A percentile compares a stretch with the other conserved stretches of the same genome.
Evolutionary conservation across 2,797 vertebrate species (phyloP).

Genomic region (Esox lucius): DNA sequence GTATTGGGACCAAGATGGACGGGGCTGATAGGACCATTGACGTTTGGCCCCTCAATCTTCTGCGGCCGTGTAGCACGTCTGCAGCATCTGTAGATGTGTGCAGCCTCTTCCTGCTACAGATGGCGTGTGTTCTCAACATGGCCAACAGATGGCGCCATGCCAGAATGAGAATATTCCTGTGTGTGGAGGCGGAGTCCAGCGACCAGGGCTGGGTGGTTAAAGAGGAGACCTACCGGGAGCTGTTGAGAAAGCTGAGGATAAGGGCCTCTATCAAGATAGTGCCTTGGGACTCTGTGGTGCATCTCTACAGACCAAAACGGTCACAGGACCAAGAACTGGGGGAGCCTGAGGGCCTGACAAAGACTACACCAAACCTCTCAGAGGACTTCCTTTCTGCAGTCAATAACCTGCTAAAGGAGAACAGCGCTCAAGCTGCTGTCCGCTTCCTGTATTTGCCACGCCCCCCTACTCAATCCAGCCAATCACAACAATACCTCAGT

Average conservation of each 20-base stretch:
- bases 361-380: conserved; percentile 33
- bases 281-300: conserved; percentile 80
- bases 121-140: conserved; percentile 94
- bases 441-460: conserved; percentile 88
- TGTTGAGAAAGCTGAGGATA: conserved; percentile 86
- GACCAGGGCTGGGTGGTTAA: conserved; percentile 84
- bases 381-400: conserved; percentile 74
- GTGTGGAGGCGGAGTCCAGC: conserved; percentile 76
- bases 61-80: conserved; percentile 73
- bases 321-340: not conserved
- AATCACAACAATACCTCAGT: conserved; percentile 76
- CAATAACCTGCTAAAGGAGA: conserved; percentile 78
- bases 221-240: conserved; percentile 83
- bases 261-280: conserved; percentile 86
- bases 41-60: conserved; percentile 89
- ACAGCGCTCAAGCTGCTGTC: conserved; percentile 81
- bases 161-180: conserved; percentile 86
- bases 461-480: conserved; percentile 73
- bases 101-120: conserved; percentile 90
- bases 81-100: conserved; percentile 83
- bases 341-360: conserved; percentile 24
- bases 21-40: conserved; percentile 78
- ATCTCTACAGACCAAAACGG: conserved; percentile 34
- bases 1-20: conserved; percentile 62
- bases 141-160: conserved; percentile 84